phyloP scores from a whole-genome alignment of 2,888 invertebrate genomes.

The Stratiomys singularior region DNA sequence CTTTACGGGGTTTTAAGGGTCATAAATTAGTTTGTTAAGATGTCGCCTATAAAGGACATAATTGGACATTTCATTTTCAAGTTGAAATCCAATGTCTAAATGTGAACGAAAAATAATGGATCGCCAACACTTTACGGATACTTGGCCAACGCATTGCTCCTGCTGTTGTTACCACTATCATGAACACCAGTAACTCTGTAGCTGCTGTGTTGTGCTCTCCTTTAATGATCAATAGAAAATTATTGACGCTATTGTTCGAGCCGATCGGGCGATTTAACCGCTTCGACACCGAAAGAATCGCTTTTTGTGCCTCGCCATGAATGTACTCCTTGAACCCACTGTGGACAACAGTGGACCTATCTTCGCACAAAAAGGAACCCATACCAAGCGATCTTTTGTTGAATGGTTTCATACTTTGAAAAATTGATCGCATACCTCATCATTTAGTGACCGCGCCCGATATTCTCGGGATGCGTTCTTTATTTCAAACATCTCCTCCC shows the following conservation, averaged over 20 bases:
- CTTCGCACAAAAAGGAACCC: constrained; percentile 14
- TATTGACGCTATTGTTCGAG: constrained; percentile 51
- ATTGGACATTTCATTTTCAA: neutral
- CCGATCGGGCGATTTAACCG: constrained; percentile 50
- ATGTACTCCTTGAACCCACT: neutral
- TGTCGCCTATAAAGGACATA: no score
- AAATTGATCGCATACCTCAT: constrained; percentile 45
- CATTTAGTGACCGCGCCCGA: constrained; percentile 6
- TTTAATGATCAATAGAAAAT: constrained; percentile 53
- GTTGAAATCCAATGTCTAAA: no score
- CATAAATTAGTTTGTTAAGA: no score
- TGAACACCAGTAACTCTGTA: neutral
- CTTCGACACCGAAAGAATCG: constrained; percentile 42
- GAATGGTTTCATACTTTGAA: constrained; percentile 40
- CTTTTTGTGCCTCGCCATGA: constrained; percentile 36
- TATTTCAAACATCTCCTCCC: neutral
- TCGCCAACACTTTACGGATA: neutral
- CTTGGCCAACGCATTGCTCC: neutral
- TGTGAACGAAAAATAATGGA: no score
- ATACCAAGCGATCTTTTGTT: constrained; percentile 20
- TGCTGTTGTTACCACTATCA: neutral
- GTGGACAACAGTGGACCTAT: constrained; percentile 1
- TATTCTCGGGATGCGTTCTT: constrained; percentile 16
- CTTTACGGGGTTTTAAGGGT: no score
- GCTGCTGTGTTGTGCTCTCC: constrained; percentile 47